These are phyloP conservation scores for Nysson spinosus DNA, from an alignment of 2,888 invertebrate genomes.

Conservation along the genomic window DNA sequence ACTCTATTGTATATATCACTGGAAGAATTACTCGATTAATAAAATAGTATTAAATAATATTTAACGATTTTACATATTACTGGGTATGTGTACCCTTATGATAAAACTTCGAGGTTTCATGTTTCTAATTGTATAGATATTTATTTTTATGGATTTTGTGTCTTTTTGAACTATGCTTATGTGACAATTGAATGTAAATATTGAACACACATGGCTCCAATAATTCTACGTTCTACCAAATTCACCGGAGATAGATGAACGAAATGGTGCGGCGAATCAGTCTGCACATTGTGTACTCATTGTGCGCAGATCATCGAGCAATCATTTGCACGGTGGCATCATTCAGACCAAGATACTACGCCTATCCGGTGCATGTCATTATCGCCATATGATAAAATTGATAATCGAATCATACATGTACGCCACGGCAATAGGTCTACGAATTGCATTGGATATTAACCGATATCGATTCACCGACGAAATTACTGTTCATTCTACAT, in stretches of 20 bases:
- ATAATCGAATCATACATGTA: conserved; percentile 62
- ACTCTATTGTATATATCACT: too few relatives aligned
- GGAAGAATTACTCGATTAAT: too few relatives aligned
- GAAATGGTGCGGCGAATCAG: conserved; percentile 34
- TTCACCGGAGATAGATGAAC: not conserved
- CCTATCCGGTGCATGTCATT: conserved; percentile 66
- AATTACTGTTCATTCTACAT: conserved; percentile 31
- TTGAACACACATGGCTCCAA: not conserved
- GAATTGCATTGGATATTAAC: conserved; percentile 53
- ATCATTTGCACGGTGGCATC: conserved; percentile 40
- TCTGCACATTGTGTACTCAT: conserved; percentile 39
- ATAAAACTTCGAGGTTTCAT: too few relatives aligned
- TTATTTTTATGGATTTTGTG: too few relatives aligned
- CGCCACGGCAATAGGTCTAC: conserved; percentile 50
- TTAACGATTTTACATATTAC: too few relatives aligned
- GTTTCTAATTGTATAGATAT: too few relatives aligned
- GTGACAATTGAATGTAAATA: too few relatives aligned
- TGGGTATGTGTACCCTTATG: too few relatives aligned
- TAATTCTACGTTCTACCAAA: not conserved
- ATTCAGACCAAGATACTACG: conserved; percentile 56
- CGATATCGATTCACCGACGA: conserved; percentile 42
- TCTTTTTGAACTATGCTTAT: too few relatives aligned
- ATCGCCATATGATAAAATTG: conserved; percentile 67
- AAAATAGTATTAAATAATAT: too few relatives aligned
- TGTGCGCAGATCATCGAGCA: conserved; percentile 40